A percentile compares a stretch with the other conserved stretches of the same genome.
phyloP scores from a whole-genome alignment of 2,888 invertebrate species.

The Lamproptera curius region DNA sequence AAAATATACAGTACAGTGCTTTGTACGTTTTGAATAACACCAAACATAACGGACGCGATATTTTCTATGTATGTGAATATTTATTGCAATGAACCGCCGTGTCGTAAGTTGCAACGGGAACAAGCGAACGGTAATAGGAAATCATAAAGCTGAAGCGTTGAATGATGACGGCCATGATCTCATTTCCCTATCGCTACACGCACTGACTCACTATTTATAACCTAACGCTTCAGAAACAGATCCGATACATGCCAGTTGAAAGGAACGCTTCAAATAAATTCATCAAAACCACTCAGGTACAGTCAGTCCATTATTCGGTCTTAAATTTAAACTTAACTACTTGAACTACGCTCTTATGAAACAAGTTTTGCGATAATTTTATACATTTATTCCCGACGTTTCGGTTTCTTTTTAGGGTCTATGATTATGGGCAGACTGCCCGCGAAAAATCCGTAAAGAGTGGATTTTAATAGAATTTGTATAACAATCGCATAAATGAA shows the following conservation, averaged over 20 bases:
- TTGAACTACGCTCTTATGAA: no score
- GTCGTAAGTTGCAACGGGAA: not conserved
- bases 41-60: not conserved
- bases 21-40: no score
- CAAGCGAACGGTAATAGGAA: slow-evolving; percentile 27
- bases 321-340: no score
- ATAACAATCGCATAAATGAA: not conserved
- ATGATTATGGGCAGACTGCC: no score
- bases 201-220: slow-evolving; percentile 29
- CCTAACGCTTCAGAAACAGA: not conserved
- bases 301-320: no score
- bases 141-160: slow-evolving; percentile 33
- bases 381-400: no score
- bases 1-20: not conserved
- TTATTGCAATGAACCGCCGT: not conserved
- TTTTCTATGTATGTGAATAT: not conserved
- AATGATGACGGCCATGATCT: slow-evolving; percentile 46
- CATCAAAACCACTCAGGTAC: not conserved
- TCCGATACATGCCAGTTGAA: not conserved
- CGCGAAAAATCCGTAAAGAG: no score
- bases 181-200: slow-evolving; percentile 37
- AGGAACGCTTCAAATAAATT: not conserved
- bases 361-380: no score
- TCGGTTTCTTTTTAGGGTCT: no score
- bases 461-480: no score